These are phyloP conservation scores for Clitarchus hookeri DNA, from an alignment of 2,888 invertebrate genomes.

Conservation along the genomic window DNA sequence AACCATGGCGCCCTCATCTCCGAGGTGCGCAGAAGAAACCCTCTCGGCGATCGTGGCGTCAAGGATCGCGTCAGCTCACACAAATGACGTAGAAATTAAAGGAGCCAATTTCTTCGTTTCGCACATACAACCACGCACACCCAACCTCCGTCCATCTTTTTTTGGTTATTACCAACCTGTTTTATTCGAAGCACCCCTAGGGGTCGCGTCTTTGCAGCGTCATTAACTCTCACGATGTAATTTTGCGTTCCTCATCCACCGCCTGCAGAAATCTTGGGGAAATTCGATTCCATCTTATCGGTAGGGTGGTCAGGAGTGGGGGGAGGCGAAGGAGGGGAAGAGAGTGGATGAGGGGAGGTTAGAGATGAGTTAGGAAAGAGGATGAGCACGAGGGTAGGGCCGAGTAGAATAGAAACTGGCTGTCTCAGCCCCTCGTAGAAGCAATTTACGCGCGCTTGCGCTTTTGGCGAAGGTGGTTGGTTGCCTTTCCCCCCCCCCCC, in stretches of 20 bases:
- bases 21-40: background rate
- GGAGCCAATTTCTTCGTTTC: background rate
- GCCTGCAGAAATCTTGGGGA: conserved; percentile 14
- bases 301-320: too few species aligned
- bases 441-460: conserved; percentile 5
- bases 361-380: background rate
- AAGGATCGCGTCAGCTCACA: background rate
- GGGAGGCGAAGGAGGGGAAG: too few species aligned
- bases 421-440: background rate
- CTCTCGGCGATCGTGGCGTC: background rate
- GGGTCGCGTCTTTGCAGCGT: background rate
- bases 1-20: too few species aligned
- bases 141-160: background rate
- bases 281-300: conserved; percentile 14
- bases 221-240: conserved; percentile 7
- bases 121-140: background rate
- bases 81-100: conserved; percentile 8
- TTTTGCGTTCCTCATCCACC: conserved; percentile 14
- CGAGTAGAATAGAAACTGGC: background rate
- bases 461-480: background rate
- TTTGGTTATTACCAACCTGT: background rate
- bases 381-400: background rate
- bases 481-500: background rate
- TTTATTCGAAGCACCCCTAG: background rate
- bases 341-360: background rate